A percentile compares a stretch with the other conserved stretches of the same genome.
phyloP scores from a whole-genome alignment of 2,888 invertebrate species.

The Tachina lurida region DNA sequence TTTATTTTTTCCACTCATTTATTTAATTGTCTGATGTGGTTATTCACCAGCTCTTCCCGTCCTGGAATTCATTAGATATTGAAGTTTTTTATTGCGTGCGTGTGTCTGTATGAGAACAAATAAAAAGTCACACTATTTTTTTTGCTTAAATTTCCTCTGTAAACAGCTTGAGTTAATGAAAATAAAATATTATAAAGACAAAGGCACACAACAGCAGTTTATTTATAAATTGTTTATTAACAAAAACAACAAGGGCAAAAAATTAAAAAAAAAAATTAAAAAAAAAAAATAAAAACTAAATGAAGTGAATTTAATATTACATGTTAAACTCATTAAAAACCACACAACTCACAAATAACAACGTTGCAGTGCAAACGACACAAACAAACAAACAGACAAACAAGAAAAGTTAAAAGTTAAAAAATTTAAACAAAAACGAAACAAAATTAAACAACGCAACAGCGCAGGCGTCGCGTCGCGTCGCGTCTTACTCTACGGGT shows the following conservation, averaged over 20 bases:
- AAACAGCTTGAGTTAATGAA: slow-evolving; percentile 71
- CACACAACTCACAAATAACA: slow-evolving; percentile 65
- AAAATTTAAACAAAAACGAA: slow-evolving; percentile 49
- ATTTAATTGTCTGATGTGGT: slow-evolving; percentile 35
- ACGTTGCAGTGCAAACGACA: slow-evolving; percentile 23
- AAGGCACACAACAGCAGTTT: slow-evolving; percentile 43
- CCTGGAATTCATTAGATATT: slow-evolving; percentile 57
- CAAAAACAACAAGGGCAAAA: slow-evolving; percentile 46
- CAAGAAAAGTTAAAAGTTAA: slow-evolving; percentile 43
- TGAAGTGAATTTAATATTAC: slow-evolving; percentile 73
- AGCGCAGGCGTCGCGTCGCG: slow-evolving; percentile 68
- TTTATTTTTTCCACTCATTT: slow-evolving; percentile 16
- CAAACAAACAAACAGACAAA: neutral
- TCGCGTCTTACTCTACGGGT: slow-evolving; percentile 69
- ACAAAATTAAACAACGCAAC: slow-evolving; percentile 46
- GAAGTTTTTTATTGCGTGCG: neutral
- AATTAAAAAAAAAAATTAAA: slow-evolving; percentile 32
- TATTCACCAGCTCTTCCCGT: slow-evolving; percentile 3
- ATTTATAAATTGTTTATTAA: slow-evolving; percentile 52
- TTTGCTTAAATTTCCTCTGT: slow-evolving; percentile 36
- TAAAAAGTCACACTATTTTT: slow-evolving; percentile 66
- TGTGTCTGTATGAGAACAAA: slow-evolving; percentile 68
- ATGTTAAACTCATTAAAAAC: slow-evolving; percentile 76
- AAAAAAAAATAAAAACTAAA: slow-evolving; percentile 24
- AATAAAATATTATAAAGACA: slow-evolving; percentile 67